Evolutionary conservation across 2,888 invertebrate genomes (phyloP).

Genomic region (Melanophora roralis): DNA sequence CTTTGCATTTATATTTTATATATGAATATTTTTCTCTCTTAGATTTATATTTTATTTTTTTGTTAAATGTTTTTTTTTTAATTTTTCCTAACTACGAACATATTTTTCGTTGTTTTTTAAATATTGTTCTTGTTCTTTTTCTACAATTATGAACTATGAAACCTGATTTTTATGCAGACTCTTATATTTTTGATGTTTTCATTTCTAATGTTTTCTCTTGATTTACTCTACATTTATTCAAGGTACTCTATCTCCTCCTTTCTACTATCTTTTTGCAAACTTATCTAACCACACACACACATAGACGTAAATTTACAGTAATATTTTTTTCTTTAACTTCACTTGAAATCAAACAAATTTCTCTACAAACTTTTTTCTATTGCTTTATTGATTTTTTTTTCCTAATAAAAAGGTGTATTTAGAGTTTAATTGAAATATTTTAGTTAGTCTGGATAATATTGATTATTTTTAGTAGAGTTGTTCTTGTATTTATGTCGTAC

Average conservation of each 20-base stretch:
- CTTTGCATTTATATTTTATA: neutral
- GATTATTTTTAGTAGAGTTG: too few species aligned
- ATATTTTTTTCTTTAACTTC: constrained; percentile 30
- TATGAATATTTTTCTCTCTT: too few species aligned
- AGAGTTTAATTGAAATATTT: too few species aligned
- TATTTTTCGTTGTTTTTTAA: constrained; percentile 33
- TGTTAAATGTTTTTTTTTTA: neutral
- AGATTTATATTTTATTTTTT: neutral
- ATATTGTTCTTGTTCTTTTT: constrained; percentile 47
- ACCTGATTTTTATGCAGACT: constrained; percentile 71
- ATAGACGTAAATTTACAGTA: neutral
- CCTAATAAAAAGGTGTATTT: neutral
- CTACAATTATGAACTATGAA: constrained; percentile 41
- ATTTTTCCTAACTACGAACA: neutral
- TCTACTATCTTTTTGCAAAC: constrained; percentile 36
- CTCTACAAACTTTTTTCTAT: neutral
- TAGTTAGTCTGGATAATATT: too few species aligned
- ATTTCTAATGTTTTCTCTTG: constrained; percentile 78
- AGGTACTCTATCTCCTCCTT: constrained; percentile 72
- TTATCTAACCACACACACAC: constrained; percentile 31
- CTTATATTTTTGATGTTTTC: constrained; percentile 78
- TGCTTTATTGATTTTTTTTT: neutral
- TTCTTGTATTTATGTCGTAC: too few species aligned
- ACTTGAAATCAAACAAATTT: neutral
- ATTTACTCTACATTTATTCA: constrained; percentile 78